Percentiles rank a stretch among this genome's conserved stretches.
Conservation (phyloP, 1,140 invertebrate genomes). For the Macrocentrus cingulum region DNA sequence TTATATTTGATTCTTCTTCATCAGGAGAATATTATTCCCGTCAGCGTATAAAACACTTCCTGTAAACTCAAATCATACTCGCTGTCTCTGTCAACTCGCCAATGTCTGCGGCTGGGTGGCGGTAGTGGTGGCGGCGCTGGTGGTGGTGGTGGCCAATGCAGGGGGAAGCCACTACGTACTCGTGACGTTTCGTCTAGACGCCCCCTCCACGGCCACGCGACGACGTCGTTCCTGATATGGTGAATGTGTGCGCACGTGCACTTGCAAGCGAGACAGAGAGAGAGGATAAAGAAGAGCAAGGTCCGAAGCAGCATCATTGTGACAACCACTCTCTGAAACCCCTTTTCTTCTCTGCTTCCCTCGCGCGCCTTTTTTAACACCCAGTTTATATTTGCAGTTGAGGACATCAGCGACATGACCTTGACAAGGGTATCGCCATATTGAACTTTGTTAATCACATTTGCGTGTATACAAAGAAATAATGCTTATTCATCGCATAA, state of each 20-base stretch:
- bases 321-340: constrained; percentile 6
- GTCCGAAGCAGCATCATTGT: constrained; percentile 13
- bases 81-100: constrained; percentile 26
- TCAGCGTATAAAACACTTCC: constrained; percentile 22
- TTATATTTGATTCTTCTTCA: background rate
- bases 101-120: constrained; percentile 41
- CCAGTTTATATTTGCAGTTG: background rate
- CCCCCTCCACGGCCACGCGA: constrained; percentile 53
- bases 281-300: constrained; percentile 15
- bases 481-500: no score
- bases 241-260: constrained; percentile 2
- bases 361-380: constrained; percentile 1
- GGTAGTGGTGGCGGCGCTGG: no score
- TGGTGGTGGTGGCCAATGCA: no score
- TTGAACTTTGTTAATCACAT: no score
- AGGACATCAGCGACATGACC: constrained; percentile 6
- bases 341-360: constrained; percentile 2
- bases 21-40: background rate
- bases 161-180: constrained; percentile 50
- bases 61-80: constrained; percentile 36
- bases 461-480: no score
- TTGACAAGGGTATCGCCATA: constrained; percentile 13
- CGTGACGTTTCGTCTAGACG: constrained; percentile 59
- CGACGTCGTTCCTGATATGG: constrained; percentile 35
- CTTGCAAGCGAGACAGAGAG: background rate